Base-by-base conservation (phyloP, 2,888 invertebrate genomes). In the Chalcis sispes region DNA sequence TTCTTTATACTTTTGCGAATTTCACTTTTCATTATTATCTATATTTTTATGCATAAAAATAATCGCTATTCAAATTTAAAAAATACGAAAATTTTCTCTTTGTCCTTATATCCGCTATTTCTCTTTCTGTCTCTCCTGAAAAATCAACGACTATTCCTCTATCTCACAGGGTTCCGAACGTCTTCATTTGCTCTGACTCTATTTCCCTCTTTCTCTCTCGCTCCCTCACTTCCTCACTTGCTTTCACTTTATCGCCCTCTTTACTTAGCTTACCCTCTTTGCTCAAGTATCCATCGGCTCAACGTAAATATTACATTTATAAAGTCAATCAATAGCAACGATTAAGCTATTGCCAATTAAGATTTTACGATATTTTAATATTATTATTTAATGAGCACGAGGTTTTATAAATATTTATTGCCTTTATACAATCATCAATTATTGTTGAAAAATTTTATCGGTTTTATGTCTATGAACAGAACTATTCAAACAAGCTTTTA, bases 221-320 rank as follows among this genome's bases (percentile, higher is more conserved):
- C n/a, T 32, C 20, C 27, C 48, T 36, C 48, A 23, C 40, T 58
- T 66, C 70, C 71, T 67, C 66, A 72, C 71, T n/a, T n/a, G n/a
- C n/a, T n/a, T n/a, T n/a, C n/a, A n/a, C 69, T 75, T 64, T 75
- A 75, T 77, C 72, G 71, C 10, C 40, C 58, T 72, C 77, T 75
- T 65, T 62, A 61, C 64, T 66, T 61, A 62, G 71, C 10, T 46
- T 29, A 62, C 71, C 70, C 74, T 46, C 73, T 66, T 66, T 52
- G 54, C 66, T 67, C 18, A 32, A 70, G 64, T 40, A 66, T 67
- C 46, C 29, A 25, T 13, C 40, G 52, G 36, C 67, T 64, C 7
- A 46, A 46, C 15, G 74, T 67, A 71, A 74, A 77, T 71, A 71
- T 74, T 66, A 36, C 64, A 40, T 69, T 40, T 67, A 58, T 40